Evolutionary conservation across 1,140 invertebrate genomes (phyloP).

Genomic region (Camponotus pennsylvanicus): DNA sequence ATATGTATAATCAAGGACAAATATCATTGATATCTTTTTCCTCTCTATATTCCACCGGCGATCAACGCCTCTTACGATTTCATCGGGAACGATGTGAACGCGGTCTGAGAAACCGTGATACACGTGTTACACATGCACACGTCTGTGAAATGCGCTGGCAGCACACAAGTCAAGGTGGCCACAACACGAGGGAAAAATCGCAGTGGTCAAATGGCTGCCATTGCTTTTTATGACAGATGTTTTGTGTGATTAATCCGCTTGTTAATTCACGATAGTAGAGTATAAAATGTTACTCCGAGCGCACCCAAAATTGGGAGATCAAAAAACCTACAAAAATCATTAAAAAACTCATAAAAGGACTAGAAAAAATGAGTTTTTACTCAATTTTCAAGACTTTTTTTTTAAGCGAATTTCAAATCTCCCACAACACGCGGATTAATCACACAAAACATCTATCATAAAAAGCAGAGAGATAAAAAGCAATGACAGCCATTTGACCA

Average conservation of each 20-base stretch:
- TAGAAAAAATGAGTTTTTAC: no score
- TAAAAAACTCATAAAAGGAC: no score
- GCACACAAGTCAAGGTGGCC: conserved; percentile 68
- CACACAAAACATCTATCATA: conserved; percentile 75
- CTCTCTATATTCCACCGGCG: no score
- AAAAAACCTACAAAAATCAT: no score
- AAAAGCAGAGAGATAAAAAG: conserved; percentile 77
- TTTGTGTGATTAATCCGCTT: conserved; percentile 68
- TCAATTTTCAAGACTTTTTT: no score
- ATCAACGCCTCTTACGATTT: no score
- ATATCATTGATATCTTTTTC: no score
- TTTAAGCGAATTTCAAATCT: no score
- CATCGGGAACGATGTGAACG: background rate
- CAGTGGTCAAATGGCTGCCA: conserved; percentile 73
- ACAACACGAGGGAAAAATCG: conserved; percentile 71
- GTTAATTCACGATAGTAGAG: conserved; percentile 50
- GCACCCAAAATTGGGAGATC: no score
- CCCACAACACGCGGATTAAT: conserved; percentile 60
- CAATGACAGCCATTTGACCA: conserved; percentile 74
- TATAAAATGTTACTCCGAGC: no score
- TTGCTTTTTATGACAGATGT: conserved; percentile 78
- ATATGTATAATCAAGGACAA: no score
- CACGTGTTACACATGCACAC: conserved; percentile 66
- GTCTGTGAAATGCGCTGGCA: conserved; percentile 56
- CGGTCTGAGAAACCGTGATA: conserved; percentile 26